Evolutionary conservation across 2,888 invertebrate species (phyloP), one percentile per base, ranked within the genome.

Genomic region (Apodemia mormo): DNA sequence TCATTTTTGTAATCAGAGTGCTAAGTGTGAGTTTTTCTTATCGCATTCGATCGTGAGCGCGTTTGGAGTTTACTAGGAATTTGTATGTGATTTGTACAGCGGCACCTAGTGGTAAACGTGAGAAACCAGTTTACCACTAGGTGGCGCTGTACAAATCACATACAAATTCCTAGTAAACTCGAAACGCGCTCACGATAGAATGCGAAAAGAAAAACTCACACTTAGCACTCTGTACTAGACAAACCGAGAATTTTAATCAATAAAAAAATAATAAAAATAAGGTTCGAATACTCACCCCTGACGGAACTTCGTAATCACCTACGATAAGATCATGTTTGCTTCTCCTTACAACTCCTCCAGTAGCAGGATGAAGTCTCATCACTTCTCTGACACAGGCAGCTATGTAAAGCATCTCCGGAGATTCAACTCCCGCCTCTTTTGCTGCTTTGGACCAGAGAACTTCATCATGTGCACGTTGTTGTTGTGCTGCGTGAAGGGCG

Each of bases 391-490:
- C 86, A 33, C 89, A 89, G 0, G 90, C 88, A 0, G 82, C 79
- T 0, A 89, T 80, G 71, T 90, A 92, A 0, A 86, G 85, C 71
- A 89, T 76, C 1, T 83, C 83, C 0, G 81, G 78, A 1, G 75
- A 73, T 0, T 80, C 84, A 0, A 84, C 81, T 0, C 88, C 90
- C 0, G 86, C 89, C 2, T 81, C 84, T 2, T 76, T 77, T 14
- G 87, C 83, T 0, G 85, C 92, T 0, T 80, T 78, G 1, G 86
- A 82, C 92, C 92, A 92, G 61, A 81, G 75, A 0, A 89, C 84
- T 68, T 92, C 88, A 73, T 92, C 92, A 72, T 90, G 91, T 0
- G 89, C 92, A 0, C 89, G 82, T 67, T 93, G 92, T 58, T 93
- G 92, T 0, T 84, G 84, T 0, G 92, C 92, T 0, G 92, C 89